Evolutionary conservation across 2,888 invertebrate species (phyloP).

Genomic region (Ichneumoninae sp.): DNA sequence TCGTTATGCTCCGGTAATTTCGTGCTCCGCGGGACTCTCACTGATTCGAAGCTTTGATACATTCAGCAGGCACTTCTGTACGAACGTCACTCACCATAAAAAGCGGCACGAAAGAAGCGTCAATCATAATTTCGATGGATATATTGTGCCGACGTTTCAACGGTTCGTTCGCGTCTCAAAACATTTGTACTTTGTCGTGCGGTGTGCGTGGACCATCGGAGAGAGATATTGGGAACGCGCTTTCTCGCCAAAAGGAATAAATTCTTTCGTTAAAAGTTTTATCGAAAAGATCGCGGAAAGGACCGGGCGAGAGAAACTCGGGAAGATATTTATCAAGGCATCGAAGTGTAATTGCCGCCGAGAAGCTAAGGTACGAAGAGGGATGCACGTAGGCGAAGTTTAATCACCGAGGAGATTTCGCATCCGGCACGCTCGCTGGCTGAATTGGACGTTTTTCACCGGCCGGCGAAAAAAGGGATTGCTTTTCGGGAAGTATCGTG

Average conservation of each 20-base stretch:
- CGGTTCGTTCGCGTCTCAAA: conserved; percentile 25
- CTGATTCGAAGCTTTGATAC: conserved; percentile 35
- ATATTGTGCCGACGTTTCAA: conserved; percentile 2
- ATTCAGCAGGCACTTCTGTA: conserved; percentile 45
- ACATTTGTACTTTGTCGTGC: conserved; percentile 54
- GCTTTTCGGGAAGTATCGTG: conserved; percentile 5
- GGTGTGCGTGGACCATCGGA: conserved; percentile 48
- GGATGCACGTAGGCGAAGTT: conserved; percentile 38
- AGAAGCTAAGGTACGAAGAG: conserved; percentile 6
- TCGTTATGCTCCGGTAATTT: conserved; percentile 47
- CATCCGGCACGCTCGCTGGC: conserved; percentile 13
- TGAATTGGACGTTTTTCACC: conserved; percentile 49
- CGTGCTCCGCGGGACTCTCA: conserved; percentile 24
- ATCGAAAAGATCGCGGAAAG: not conserved
- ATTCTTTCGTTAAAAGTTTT: no score
- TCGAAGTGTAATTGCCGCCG: conserved; percentile 45
- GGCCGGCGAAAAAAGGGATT: conserved; percentile 5
- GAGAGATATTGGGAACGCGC: conserved; percentile 1
- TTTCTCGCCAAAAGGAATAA: conserved; percentile 30
- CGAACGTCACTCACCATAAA: conserved; percentile 77
- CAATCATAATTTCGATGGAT: conserved; percentile 75
- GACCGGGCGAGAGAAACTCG: conserved; percentile 10
- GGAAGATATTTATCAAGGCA: conserved; percentile 15
- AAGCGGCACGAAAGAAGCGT: conserved; percentile 76
- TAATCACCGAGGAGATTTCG: conserved; percentile 47